Base-by-base conservation (phyloP, 1,140 invertebrate species). In the Drosophila nikananu region DNA sequence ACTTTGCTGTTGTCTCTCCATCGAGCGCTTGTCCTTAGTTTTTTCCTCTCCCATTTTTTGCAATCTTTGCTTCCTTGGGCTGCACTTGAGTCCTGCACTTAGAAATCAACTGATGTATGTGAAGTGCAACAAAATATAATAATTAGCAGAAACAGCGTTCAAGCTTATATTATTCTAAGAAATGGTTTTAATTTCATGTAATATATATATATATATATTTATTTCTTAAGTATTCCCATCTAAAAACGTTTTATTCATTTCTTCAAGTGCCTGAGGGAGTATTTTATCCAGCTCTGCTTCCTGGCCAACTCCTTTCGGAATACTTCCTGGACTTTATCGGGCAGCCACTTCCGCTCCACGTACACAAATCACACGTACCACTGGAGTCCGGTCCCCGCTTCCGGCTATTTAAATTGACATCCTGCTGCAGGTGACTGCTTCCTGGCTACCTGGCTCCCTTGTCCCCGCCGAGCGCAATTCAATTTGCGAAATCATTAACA, bases 401-500 rank as follows among this genome's bases (percentile, higher is more conserved):
- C 84, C 84, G 84, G 84, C 68, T 82, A 82, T 86, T 86, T 86
- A 86, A 72, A 71, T 82, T 76, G 83, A 61, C 83, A 87, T 87
- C 80, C 81, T 87, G 77, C 62, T 84, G 65, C 68, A 84, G 86
- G 73, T 89, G 81, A 54, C 62, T 68, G 59, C 59, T 68, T 62
- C 86, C 81, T 79, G 70, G 46, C 55, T 62, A 68, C 78, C 81
- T 9, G 70, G 46, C 55, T 62, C 71, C 78, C 81, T 9, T 68
- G 58, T 41, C 60, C 55, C 65, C 63, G 41, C 17, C 48, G 44
- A 58, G 37, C 25, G 25, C 39, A 81, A 90, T 89, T 89, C 84
- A 89, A 89, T 89, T 87, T 90, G 70, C 74, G 65, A 73, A 81
- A 84, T 89, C 86, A 90, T 89, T 89, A 89, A 90, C 84, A 89